Evolutionary conservation across 2,797 vertebrate genomes (phyloP), one percentile per base, ranked within the genome.

Genomic region (Oophaga sylvatica): DNA sequence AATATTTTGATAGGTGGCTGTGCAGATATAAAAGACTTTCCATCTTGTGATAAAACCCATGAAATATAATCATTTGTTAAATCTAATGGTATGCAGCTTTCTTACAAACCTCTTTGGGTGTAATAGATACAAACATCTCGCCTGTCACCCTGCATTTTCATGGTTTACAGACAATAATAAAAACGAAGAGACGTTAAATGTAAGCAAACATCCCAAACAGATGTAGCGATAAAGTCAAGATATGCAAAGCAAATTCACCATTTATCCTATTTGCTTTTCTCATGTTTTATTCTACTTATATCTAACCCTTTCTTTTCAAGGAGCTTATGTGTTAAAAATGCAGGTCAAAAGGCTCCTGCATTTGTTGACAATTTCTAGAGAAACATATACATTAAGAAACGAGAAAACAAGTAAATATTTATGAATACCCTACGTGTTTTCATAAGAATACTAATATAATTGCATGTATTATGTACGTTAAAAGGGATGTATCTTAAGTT

Each of bases 161-260:
- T 78, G 62, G 68, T 57, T 83, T 83, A 79, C 60, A 78, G 70
- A 29, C 85, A 80, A 48, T 62, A 59, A 35, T 71, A 31, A 26
- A 82, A 87, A 82, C 26, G 77, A 86, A 80, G 65, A 10, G 65
- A 80, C 60, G n/a, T 86, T 80, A 86, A 67, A 76, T 87, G 70
- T 82, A 87, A 77, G 41, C 78, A 87, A 82, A 45, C 35, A 22
- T 65, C 82, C 22, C 59, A 62, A 62, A 26, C 81, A 87, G 62
- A 78, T 83, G 85, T n/a, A 76, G 68, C 57, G 19, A 13, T 81
- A 81, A 76, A 87, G 10, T 53, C 48, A 81, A 81, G 31, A 80
- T n/a, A 87, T 63, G 56, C n/a, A 60, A 57, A 71, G 22, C 60
- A 35, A 60, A 62, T 77, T 81, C 22, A 80, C 57, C 77, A 26